Evolutionary conservation across 2,888 invertebrate genomes (phyloP).

Genomic region (Thumatha senex): DNA sequence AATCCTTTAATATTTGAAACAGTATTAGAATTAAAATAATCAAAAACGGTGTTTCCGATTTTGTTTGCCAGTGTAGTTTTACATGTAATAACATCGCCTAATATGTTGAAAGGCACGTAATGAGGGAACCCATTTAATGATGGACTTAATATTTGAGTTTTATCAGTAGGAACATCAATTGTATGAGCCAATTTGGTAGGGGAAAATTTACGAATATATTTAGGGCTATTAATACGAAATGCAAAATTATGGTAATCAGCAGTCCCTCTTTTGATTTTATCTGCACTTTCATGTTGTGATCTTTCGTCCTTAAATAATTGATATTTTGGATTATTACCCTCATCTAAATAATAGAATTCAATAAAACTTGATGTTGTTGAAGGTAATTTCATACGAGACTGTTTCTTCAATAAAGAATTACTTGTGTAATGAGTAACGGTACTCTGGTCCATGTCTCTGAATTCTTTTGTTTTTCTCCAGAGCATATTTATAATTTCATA

Average conservation of each 20-base stretch:
- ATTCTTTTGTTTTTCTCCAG: constrained; percentile 61
- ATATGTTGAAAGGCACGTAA: neutral
- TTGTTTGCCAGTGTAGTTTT: neutral
- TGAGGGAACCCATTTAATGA: neutral
- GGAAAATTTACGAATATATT: constrained; percentile 13
- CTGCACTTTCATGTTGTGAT: constrained; percentile 11
- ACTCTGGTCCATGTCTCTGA: constrained; percentile 38
- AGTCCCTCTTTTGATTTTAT: constrained; percentile 14
- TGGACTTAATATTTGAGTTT: neutral
- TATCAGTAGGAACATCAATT: constrained; percentile 5
- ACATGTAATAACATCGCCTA: neutral
- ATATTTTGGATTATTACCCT: constrained; percentile 12
- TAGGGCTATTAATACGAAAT: constrained; percentile 37
- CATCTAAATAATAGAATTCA: constrained; percentile 72
- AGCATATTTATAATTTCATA: constrained; percentile 65
- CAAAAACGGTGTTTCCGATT: neutral
- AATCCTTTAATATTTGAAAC: neutral
- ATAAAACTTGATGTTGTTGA: constrained; percentile 61
- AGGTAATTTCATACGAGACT: constrained; percentile 5
- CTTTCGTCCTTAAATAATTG: constrained; percentile 1
- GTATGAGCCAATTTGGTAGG: constrained; percentile 16
- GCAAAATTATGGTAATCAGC: constrained; percentile 36
- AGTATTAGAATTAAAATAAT: neutral
- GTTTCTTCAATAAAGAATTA: constrained; percentile 15
- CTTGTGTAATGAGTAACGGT: constrained; percentile 17